Evolutionary conservation across 2,888 invertebrate genomes (phyloP), one percentile per base, ranked within the genome.

Genomic region (Erpobdella octoculata): DNA sequence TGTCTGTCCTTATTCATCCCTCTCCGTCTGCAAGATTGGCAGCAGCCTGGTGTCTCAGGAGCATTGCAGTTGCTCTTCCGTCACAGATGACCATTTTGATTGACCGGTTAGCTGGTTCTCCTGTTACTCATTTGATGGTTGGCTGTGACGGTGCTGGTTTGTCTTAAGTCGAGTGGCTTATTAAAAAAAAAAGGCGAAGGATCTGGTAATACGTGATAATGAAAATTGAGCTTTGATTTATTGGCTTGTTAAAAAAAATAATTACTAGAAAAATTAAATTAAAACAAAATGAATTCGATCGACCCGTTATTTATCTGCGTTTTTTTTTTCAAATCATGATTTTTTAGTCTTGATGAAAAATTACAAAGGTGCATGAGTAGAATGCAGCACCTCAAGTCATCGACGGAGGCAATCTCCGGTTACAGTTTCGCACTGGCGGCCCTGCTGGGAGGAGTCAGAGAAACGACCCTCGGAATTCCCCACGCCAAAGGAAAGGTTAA

Each of bases 351-450:
- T n/a, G n/a, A n/a, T n/a, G n/a, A n/a, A n/a, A n/a, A n/a, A n/a
- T n/a, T n/a, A n/a, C n/a, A 21, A 31, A 61, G 72, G 9, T 82
- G 82, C 77, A 78, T 81, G 74, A 80, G 80, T 72, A 78, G 82
- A 25, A 81, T 83, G 81, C 80, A 82, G 74, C 80, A 83, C 90
- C 90, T 93, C 84, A 87, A 92, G 76, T 90, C 92, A 18, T 92
- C 93, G 1, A 91, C 86, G 0, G 87, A 87, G 76, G 86, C 86
- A n/a, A 84, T 87, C 46, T 83, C 84, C 41, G 87, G 97, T 6
- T 96, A 94, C 81, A 93, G 95, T 79, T 90, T 90, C 79, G 96
- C 96, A 0, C 85, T 98, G 75, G 92, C 96, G 36, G 93, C 96
- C 0, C 90, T 97, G 74, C 85, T 97, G 4, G 83, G 85, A 65